Evolutionary conservation across 2,888 invertebrate species (phyloP), one percentile per base, ranked within the genome.

Genomic region (Hirtodrosophila histrioides): DNA sequence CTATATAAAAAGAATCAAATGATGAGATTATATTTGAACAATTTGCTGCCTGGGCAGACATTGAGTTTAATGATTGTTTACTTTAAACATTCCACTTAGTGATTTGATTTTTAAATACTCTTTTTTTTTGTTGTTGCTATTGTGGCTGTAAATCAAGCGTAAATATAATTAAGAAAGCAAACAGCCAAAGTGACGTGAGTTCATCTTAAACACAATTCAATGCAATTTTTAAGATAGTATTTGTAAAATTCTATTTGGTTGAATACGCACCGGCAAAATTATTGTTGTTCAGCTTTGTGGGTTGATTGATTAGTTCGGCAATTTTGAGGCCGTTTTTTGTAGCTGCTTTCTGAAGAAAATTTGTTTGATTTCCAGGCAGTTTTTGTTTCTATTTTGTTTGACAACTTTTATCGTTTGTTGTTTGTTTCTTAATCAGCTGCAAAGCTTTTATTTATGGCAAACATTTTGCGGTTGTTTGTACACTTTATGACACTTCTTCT

Each of bases 251-350:
- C n/a, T 50, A 11, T 17, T 33, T 43, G 17, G 17, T 50, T 7
- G 3, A 29, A 45, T 73, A 81, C 69, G 65, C 58, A 88, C 87
- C 89, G 54, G 75, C 88, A 71, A 89, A 89, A 66, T 89, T 88
- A 76, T 88, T 88, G 87, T 88, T 88, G 78, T 88, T 88, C 66
- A 88, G 75, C 71, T 89, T 88, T 56, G 88, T 78, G 75, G 80
- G 89, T 84, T 89, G 69, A 85, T 86, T 78, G 56, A 88, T 88
- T 78, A 89, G 69, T 86, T 89, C 88, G 75, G 90, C 89, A 87
- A 89, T 89, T 77, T 89, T 84, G 88, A 77, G 81, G 84, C 79
- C 75, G 80, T 79, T 78, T 69, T 57, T 54, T 37, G 54, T 27
- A 27, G 24, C 43, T 35, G 41, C 41, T 55, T 44, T 12, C 36